phyloP scores from a whole-genome alignment of 2,797 vertebrate genomes.

The Microcaecilia unicolor region DNA sequence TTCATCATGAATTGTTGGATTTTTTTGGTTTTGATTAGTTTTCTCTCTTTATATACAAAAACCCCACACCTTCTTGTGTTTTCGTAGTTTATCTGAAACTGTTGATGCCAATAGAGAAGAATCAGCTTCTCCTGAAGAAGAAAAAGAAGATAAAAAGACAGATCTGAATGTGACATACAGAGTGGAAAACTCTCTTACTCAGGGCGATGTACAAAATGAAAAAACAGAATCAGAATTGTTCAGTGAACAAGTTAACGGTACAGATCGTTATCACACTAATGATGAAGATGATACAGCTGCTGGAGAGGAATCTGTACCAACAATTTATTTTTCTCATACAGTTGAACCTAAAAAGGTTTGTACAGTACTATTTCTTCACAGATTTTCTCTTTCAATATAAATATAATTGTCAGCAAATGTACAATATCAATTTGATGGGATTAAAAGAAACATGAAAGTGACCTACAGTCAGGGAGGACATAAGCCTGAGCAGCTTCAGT shows the following conservation, averaged over 20 bases:
- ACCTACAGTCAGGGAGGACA: too few relatives aligned
- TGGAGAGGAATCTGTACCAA: conserved; percentile 51
- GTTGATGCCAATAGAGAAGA: conserved; percentile 66
- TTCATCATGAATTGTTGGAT: not conserved
- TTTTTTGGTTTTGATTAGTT: not conserved
- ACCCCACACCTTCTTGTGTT: conserved; percentile 2
- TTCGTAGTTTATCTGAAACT: conserved; percentile 52
- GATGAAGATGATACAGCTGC: conserved; percentile 46
- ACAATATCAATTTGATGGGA: too few relatives aligned
- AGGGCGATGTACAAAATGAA: conserved; percentile 15
- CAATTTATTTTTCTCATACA: conserved; percentile 91
- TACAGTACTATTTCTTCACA: conserved; percentile 21
- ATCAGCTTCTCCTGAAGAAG: conserved; percentile 72
- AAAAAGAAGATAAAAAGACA: conserved; percentile 51
- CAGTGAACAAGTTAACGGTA: conserved; percentile 19
- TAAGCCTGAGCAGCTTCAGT: too few relatives aligned
- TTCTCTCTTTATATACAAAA: not conserved
- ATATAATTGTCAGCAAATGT: too few relatives aligned
- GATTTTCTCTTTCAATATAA: too few relatives aligned
- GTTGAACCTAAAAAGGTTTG: conserved; percentile 88
- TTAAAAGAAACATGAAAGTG: too few relatives aligned
- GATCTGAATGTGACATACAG: conserved; percentile 15
- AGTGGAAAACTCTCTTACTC: conserved; percentile 12
- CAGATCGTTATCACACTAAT: conserved; percentile 31
- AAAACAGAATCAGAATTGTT: conserved; percentile 8